phyloP scores from a whole-genome alignment of 2,797 vertebrate species.

The Thalassophryne amazonica region DNA sequence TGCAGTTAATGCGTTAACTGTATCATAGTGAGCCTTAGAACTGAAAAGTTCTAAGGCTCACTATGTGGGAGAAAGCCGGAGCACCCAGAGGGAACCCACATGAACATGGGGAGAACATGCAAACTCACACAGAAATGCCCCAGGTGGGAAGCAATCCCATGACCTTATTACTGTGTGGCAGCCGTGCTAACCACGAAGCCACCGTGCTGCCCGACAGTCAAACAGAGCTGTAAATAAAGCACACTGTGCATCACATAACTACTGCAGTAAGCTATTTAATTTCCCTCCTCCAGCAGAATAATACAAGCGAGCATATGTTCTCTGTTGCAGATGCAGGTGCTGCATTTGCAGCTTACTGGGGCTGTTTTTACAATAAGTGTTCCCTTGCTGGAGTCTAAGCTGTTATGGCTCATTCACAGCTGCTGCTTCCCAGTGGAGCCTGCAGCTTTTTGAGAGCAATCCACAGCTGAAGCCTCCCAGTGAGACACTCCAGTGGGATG shows the following conservation, averaged over 20 bases:
- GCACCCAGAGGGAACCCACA: too few relatives aligned
- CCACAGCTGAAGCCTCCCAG: conserved; percentile 47
- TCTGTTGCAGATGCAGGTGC: neutral
- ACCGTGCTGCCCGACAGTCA: too few relatives aligned
- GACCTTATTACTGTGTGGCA: too few relatives aligned
- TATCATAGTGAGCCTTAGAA: too few relatives aligned
- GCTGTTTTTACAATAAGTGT: conserved; percentile 23
- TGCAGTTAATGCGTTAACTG: too few relatives aligned
- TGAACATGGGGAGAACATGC: too few relatives aligned
- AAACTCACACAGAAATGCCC: too few relatives aligned
- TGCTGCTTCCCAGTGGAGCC: conserved; percentile 42
- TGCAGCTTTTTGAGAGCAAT: conserved; percentile 32
- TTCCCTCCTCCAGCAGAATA: neutral
- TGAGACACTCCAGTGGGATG: conserved; percentile 11
- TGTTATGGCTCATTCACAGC: conserved; percentile 28
- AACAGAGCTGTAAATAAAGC: too few relatives aligned
- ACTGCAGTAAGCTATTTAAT: neutral
- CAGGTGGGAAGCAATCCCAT: too few relatives aligned
- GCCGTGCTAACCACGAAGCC: too few relatives aligned
- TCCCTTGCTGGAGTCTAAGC: conserved; percentile 9
- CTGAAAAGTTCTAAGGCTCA: too few relatives aligned
- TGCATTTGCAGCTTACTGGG: conserved; percentile 20
- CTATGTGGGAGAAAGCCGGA: too few relatives aligned
- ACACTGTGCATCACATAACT: neutral
- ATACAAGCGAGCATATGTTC: neutral